A percentile compares a stretch with the other conserved stretches of the same genome.
phyloP scores from a whole-genome alignment of 2,888 invertebrate genomes.

The Trachelus tabidus region DNA sequence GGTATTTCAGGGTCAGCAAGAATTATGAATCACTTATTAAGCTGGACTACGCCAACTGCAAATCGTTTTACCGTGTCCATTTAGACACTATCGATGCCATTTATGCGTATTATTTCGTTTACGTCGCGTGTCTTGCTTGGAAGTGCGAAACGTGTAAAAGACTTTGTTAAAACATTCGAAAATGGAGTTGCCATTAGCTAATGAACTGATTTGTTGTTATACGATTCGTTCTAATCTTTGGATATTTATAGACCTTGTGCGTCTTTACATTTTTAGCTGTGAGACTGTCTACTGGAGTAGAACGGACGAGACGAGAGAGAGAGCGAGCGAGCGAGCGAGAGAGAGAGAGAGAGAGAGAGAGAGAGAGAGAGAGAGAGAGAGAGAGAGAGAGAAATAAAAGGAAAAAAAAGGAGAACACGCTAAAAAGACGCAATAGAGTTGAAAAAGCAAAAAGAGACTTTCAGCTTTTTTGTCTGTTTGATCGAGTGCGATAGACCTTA shows the following conservation, averaged over 20 bases:
- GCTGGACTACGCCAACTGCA: too few relatives aligned
- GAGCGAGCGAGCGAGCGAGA: too few relatives aligned
- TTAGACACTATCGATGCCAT: slow-evolving; percentile 17
- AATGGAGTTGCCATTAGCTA: slow-evolving; percentile 8
- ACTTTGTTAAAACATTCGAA: background rate
- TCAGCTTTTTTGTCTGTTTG: background rate
- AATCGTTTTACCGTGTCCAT: too few relatives aligned
- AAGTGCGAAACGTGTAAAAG: background rate
- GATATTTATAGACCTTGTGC: slow-evolving; percentile 38
- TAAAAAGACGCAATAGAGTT: too few relatives aligned
- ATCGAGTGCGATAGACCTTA: background rate
- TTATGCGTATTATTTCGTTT: slow-evolving; percentile 28
- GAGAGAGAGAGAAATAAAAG: too few relatives aligned
- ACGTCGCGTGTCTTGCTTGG: slow-evolving; percentile 6
- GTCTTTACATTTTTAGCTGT: slow-evolving; percentile 20
- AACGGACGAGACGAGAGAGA: too few relatives aligned
- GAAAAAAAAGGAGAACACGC: too few relatives aligned
- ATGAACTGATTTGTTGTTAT: slow-evolving; percentile 10
- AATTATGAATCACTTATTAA: slow-evolving; percentile 33
- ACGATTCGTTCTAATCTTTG: slow-evolving; percentile 32
- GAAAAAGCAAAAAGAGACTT: too few relatives aligned
- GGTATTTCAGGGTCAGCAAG: slow-evolving; percentile 29
- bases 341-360: too few relatives aligned
- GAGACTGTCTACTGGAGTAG: too few relatives aligned
- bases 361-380: too few relatives aligned